A percentile compares a stretch with the other conserved stretches of the same genome.
Evolutionary conservation across 2,113 vertebrate genomes (phyloP).

Genomic region (Pelusios castaneus): DNA sequence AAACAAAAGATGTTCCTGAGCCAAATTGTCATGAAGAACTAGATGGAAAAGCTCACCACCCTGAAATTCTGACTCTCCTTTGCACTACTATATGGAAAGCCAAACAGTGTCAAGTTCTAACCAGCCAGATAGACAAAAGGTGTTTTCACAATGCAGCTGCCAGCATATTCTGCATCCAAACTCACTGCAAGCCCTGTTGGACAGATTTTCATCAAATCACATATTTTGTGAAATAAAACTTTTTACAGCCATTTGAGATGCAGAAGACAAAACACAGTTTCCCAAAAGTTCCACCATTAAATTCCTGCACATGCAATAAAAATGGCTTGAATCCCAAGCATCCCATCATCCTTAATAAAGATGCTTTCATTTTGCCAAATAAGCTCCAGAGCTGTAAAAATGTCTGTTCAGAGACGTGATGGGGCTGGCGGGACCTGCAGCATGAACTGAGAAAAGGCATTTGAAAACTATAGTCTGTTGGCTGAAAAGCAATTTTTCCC

Average conservation of each 20-base stretch:
- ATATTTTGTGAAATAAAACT: constrained; percentile 1
- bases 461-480: not conserved
- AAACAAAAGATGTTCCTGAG: not conserved
- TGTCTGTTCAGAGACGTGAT: not conserved
- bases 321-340: not conserved
- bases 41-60: not conserved
- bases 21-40: not conserved
- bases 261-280: not conserved
- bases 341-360: not conserved
- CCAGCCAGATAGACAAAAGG: not conserved
- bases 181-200: not conserved
- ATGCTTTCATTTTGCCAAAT: not conserved
- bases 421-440: not conserved
- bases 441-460: not conserved
- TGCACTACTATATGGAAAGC: not conserved
- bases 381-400: not conserved
- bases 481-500: not conserved
- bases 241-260: rapidly evolving
- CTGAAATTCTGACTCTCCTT: not conserved
- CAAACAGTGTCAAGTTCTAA: not conserved
- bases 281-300: not conserved
- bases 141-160: not conserved
- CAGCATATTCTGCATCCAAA: not conserved
- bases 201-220: not conserved
- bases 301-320: not conserved